phyloP scores from a whole-genome alignment of 1,140 invertebrate species.

The Carposina sasakii region DNA sequence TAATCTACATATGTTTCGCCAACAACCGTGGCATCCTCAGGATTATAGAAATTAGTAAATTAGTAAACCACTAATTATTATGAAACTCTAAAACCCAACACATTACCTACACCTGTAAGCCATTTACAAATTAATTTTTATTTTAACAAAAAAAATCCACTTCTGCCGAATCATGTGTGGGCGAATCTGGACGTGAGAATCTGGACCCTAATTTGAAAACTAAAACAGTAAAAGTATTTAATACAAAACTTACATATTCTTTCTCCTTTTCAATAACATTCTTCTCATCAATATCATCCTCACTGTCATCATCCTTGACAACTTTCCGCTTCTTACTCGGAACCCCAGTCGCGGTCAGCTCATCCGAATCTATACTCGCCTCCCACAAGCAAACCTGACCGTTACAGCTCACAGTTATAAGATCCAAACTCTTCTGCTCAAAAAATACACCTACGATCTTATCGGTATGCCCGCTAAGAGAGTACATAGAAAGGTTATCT shows the following conservation, averaged over 20 bases:
- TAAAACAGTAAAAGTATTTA: too few species aligned
- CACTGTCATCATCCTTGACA: constrained; percentile 63
- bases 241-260: constrained; percentile 62
- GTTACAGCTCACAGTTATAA: constrained; percentile 83
- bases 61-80: too few species aligned
- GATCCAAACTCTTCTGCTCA: constrained; percentile 87
- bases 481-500: constrained; percentile 81
- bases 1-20: too few species aligned
- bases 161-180: too few species aligned
- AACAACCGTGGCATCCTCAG: too few species aligned
- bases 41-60: too few species aligned
- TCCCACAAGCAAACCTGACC: constrained; percentile 90
- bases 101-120: too few species aligned
- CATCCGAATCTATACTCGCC: constrained; percentile 81
- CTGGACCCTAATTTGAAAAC: too few species aligned
- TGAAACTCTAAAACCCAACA: too few species aligned
- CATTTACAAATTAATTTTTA: too few species aligned
- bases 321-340: constrained; percentile 58
- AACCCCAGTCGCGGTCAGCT: constrained; percentile 71
- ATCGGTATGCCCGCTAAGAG: constrained; percentile 88
- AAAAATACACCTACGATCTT: constrained; percentile 90
- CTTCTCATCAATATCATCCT: constrained; percentile 76
- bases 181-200: too few species aligned
- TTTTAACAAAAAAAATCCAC: too few species aligned
- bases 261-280: constrained; percentile 68